Conservation (phyloP, 2,113 vertebrate species). For the Rhizomys pruinosus region DNA sequence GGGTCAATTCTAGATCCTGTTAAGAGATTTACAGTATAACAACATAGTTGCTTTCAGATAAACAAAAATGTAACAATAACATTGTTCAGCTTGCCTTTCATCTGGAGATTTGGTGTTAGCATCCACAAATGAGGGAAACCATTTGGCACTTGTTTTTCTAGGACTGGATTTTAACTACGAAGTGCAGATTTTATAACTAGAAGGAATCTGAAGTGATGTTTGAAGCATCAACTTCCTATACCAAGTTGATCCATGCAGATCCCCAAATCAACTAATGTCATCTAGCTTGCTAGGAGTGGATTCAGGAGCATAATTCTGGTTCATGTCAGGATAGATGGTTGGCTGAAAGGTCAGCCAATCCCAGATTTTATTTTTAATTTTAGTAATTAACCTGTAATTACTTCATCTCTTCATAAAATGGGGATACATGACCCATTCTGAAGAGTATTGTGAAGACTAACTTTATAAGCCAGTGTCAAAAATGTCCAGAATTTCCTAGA, state of each 20-base stretch:
- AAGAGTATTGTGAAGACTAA: not conserved
- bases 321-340: not conserved
- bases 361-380: not conserved
- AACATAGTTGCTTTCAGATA: no score
- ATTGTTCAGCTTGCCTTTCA: no score
- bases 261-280: not conserved
- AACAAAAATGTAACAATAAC: no score
- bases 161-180: no score
- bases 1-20: no score
- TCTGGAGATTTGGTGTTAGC: no score
- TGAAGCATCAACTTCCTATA: not conserved
- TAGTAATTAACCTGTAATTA: not conserved
- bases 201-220: not conserved
- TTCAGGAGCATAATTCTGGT: not conserved
- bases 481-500: not conserved
- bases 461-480: not conserved
- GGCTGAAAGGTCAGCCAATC: not conserved
- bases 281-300: not conserved
- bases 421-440: not conserved
- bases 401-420: conserved; percentile 21
- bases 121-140: no score
- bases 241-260: not conserved
- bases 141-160: no score
- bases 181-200: no score
- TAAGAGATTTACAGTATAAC: no score